Base-by-base conservation (phyloP, 2,888 invertebrate genomes). In the Aethes cnicana region DNA sequence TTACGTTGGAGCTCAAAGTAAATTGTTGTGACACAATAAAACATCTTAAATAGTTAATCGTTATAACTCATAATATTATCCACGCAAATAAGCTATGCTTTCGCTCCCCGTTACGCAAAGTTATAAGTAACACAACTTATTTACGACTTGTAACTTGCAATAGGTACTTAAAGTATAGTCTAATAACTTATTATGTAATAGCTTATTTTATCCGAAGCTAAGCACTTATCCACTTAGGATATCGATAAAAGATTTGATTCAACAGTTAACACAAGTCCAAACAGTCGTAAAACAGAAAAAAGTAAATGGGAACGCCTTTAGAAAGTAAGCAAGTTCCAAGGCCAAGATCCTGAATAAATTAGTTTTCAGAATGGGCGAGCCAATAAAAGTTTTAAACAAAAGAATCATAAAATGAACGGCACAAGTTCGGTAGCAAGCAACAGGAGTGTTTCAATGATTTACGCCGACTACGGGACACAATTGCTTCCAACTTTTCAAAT, bases 371-470 rank as follows among this genome's bases (percentile, higher is more conserved):
- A 78, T 81, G 76, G 74, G 70, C 77, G 72, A 73, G 70, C 82
- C 84, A 89, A 88, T 89, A 89, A 86, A 89, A 86, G 84, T 87
- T 88, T 86, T 80, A 85, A 87, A 88, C 88, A 89, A 88, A 87
- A 87, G 87, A 84, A 85, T 85, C 86, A 85, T 89, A 89, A 87
- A 88, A 84, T 71, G 77, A 81, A 82, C 77, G 77, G 72, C 64
- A 74, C 62, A 77, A 81, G 72, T 82, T 82, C 74, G 77, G 84
- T 77, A 82, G 86, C 32, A 74, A 81, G 82, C 83, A 84, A 83
- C 83, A 84, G 77, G 74, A 80, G 77, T 76, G 73, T 78, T 74
- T 69, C 73, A 75, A 81, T 87, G 85, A 88, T 87, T 89, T 87
- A 89, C 81, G 79, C 77, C 63, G 56, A 70, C 74, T 75, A 64